Conservation (phyloP, 2,797 vertebrate species). For the Delichon dasypus region DNA sequence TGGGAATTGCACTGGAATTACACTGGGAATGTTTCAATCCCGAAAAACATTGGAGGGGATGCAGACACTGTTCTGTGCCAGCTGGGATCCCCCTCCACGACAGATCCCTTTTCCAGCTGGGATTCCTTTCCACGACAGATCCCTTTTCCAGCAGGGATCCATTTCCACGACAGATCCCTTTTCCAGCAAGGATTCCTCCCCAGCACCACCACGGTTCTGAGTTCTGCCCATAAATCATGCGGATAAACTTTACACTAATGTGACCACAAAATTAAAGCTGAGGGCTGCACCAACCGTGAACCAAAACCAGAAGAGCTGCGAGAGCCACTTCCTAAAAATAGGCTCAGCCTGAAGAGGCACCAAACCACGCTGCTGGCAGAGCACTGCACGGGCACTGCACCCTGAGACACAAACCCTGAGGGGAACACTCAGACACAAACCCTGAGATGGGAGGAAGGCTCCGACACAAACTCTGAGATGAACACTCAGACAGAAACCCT, state of each 20-base stretch:
- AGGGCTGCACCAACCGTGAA: background rate
- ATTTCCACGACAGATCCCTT: background rate
- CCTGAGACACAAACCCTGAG: too few species aligned
- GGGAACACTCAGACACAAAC: too few species aligned
- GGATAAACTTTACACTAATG: background rate
- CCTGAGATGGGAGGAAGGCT: too few species aligned
- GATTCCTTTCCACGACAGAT: background rate
- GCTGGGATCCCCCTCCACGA: background rate
- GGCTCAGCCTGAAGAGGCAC: background rate
- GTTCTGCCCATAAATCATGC: background rate
- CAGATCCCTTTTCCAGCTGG: too few species aligned
- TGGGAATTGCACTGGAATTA: background rate
- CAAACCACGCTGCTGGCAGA: background rate
- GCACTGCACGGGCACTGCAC: too few species aligned
- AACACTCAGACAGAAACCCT: too few species aligned
- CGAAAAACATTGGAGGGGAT: background rate
- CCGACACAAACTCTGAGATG: too few species aligned
- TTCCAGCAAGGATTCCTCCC: background rate
- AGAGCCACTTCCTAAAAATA: background rate
- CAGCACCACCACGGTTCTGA: background rate
- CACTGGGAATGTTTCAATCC: background rate
- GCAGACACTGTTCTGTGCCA: background rate
- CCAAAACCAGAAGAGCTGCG: background rate
- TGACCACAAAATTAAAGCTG: background rate
- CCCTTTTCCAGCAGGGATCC: background rate